These are phyloP conservation scores for Cercopithecus mona DNA, from an alignment of 2,113 vertebrate genomes.

Conservation along the genomic window DNA sequence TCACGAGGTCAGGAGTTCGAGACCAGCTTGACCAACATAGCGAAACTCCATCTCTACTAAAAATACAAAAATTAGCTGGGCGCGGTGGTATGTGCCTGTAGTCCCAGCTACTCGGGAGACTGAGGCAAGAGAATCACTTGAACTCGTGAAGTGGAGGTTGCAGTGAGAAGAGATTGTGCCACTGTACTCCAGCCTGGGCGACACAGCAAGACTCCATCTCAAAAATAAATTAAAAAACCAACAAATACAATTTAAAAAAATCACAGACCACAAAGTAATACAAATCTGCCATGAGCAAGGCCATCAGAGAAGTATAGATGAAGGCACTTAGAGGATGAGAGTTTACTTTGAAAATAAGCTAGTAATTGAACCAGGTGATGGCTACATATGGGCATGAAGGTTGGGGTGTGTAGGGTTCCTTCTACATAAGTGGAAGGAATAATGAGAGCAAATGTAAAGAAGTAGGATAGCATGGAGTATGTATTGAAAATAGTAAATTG, in stretches of 20 bases:
- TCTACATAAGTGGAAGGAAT: neutral
- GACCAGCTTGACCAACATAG: too few species aligned
- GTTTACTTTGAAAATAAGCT: neutral
- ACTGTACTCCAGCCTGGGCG: too few species aligned
- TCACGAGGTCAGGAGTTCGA: too few species aligned
- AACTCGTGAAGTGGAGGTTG: too few species aligned
- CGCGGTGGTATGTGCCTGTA: too few species aligned
- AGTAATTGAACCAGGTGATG: neutral
- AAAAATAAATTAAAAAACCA: too few species aligned
- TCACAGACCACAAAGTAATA: neutral
- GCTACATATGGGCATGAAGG: neutral
- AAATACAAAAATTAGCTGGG: too few species aligned
- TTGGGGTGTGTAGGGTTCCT: neutral
- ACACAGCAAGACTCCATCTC: too few species aligned
- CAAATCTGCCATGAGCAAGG: neutral
- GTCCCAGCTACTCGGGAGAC: too few species aligned
- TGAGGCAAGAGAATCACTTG: too few species aligned
- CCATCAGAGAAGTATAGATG: neutral
- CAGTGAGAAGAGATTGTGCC: too few species aligned
- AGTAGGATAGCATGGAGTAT: neutral
- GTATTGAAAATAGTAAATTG: neutral
- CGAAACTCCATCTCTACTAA: too few species aligned
- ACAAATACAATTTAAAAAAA: neutral
- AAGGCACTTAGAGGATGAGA: neutral
- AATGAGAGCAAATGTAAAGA: neutral